Percentiles rank a stretch among this genome's conserved stretches.
Conservation (phyloP, 2,797 vertebrate species). For the Vipera ursinii region DNA sequence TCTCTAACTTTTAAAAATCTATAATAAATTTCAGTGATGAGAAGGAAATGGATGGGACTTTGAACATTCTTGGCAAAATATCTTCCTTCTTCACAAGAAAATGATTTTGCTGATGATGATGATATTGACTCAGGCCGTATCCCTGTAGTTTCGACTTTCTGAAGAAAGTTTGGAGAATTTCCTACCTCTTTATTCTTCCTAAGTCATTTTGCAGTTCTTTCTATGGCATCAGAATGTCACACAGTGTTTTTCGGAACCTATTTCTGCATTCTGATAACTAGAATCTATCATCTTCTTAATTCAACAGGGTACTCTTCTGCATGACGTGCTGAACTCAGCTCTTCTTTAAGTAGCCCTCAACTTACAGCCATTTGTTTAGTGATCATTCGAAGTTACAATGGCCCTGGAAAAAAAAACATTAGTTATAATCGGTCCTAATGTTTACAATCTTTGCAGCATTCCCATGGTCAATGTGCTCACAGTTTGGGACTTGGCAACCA, state of each 20-base stretch:
- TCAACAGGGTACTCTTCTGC: not conserved
- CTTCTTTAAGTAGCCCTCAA: not conserved
- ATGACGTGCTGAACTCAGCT: not conserved
- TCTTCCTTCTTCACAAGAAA: not conserved
- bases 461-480: not conserved
- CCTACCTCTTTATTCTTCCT: not conserved
- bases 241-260: not conserved
- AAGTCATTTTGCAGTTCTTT: not conserved
- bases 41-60: not conserved
- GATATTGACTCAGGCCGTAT: not conserved
- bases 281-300: not conserved
- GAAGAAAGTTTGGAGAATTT: not conserved
- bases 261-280: not conserved
- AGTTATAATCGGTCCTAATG: not conserved
- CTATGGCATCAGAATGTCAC: not conserved
- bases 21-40: not conserved
- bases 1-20: not conserved
- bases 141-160: not conserved
- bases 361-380: not conserved
- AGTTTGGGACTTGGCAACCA: not conserved
- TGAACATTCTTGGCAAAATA: not conserved
- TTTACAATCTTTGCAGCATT: not conserved
- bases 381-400: not conserved
- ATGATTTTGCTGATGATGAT: not conserved
- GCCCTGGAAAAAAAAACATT: not conserved